Conservation (phyloP, 2,797 vertebrate species). For the Leptoclinus maculatus region DNA sequence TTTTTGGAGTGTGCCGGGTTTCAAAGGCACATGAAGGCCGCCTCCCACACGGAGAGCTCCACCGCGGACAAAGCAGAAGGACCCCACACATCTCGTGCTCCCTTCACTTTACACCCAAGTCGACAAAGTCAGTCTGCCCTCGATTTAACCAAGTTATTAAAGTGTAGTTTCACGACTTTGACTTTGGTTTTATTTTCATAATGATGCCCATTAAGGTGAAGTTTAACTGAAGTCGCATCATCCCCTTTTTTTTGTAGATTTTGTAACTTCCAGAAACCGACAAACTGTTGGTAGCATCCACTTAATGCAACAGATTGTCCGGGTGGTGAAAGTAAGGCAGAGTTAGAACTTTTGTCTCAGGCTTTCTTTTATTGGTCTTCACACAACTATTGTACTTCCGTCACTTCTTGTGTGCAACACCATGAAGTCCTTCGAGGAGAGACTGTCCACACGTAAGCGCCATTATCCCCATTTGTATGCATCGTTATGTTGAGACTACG, state of each 20-base stretch:
- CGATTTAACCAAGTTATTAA: conserved; percentile 5
- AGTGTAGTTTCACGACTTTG: background rate
- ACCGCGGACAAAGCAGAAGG: conserved; percentile 51
- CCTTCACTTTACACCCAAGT: conserved; percentile 29
- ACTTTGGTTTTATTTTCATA: background rate
- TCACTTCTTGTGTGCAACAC: background rate
- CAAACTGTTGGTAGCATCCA: background rate
- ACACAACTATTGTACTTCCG: background rate
- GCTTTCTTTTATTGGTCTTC: background rate
- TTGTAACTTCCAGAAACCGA: rapidly evolving
- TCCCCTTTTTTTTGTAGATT: background rate
- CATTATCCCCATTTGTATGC: background rate
- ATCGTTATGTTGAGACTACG: background rate
- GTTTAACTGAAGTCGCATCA: background rate
- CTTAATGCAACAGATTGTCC: background rate
- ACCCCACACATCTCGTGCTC: conserved; percentile 26
- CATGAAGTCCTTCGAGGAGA: background rate
- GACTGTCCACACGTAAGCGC: background rate
- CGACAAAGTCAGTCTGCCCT: conserved; percentile 16
- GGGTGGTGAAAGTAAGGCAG: background rate
- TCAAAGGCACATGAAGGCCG: conserved; percentile 65
- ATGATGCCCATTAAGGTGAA: background rate
- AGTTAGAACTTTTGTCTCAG: background rate
- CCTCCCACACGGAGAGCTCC: conserved; percentile 55
- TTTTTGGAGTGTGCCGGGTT: conserved; percentile 55